Evolutionary conservation across 2,113 vertebrate genomes (phyloP), one percentile per base, ranked within the genome.

Genomic region (Rhea americana): DNA sequence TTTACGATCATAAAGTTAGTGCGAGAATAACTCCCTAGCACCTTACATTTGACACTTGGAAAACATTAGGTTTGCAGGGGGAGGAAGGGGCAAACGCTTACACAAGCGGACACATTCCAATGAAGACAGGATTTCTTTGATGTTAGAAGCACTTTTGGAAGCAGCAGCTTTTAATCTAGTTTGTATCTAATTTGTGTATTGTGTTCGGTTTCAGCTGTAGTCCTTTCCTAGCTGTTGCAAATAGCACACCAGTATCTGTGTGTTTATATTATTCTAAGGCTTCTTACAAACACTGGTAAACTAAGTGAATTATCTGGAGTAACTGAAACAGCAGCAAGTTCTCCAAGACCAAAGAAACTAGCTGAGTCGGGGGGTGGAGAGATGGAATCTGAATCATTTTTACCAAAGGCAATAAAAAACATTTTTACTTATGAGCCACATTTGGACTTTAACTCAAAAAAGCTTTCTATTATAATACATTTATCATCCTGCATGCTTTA

Each of bases 391-490:
- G 1, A 8, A 18, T 4, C 2, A 0, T 76, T 72, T 45, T n/a
- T 28, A 35, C 25, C 28, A 32, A 19, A 13, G 74, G 56, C 72
- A 82, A 70, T 1, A 2, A 68, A n/a, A 41, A 58, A 59, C 53
- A 11, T 32, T 66, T 19, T n/a, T 13, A 24, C 55, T 35, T 1
- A 5, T 12, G 50, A 35, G 30, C 24, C 67, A 35, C 28, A 30
- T 26, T 2, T 9, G 50, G 35, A 24, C 1, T n/a, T 1, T 0
- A 51, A 89, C 4, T 12, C 39, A 76, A 39, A 4, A 6, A 47
- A 0, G 1, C 8, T 12, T 17, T 13, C 43, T 5, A 14, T 5
- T 32, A 32, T 6, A 45, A 16, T 20, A 7, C 1, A 12, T 48
- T 77, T 37, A 21, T 39, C 68, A 50, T 2, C 58, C 26, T 5